phyloP scores from a whole-genome alignment of 2,113 vertebrate species.

The Brevimyrus niger region DNA sequence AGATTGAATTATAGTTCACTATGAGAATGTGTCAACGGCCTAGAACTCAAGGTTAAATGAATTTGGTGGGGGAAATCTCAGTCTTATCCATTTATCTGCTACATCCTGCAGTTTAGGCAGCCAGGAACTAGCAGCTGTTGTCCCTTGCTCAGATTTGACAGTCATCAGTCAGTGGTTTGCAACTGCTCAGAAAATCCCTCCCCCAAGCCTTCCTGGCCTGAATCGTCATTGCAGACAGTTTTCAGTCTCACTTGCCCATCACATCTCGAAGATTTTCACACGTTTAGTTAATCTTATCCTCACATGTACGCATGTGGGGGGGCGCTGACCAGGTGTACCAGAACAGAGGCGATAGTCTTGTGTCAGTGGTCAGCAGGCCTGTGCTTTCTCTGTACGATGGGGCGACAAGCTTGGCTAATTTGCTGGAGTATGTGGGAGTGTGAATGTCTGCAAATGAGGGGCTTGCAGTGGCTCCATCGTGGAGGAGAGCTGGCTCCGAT shows the following conservation, averaged over 20 bases:
- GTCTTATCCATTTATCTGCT: slow-evolving; percentile 9
- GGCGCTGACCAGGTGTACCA: not conserved
- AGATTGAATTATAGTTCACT: slow-evolving; percentile 34
- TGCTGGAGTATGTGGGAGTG: slow-evolving; percentile 30
- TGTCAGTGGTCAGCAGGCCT: not conserved
- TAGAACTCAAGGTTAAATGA: slow-evolving; percentile 38
- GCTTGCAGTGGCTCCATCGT: slow-evolving; percentile 33
- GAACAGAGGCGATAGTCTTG: not conserved
- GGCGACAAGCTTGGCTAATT: slow-evolving; percentile 21
- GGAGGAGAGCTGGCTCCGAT: too few relatives aligned
- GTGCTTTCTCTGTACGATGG: slow-evolving; percentile 23
- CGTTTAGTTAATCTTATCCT: slow-evolving; percentile 33
- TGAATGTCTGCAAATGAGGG: slow-evolving; percentile 23
- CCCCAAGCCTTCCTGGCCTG: not conserved
- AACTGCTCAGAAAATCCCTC: not conserved
- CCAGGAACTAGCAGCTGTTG: not conserved
- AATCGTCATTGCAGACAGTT: not conserved
- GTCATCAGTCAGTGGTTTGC: not conserved
- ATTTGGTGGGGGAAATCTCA: slow-evolving; percentile 25
- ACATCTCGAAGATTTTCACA: slow-evolving; percentile 24
- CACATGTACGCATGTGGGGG: not conserved
- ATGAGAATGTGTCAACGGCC: slow-evolving; percentile 41
- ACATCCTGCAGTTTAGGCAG: not conserved
- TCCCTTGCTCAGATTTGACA: not conserved
- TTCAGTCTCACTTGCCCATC: not conserved